Evolutionary conservation across 2,797 vertebrate genomes (phyloP).

Genomic region (Pangasius krempfi): DNA sequence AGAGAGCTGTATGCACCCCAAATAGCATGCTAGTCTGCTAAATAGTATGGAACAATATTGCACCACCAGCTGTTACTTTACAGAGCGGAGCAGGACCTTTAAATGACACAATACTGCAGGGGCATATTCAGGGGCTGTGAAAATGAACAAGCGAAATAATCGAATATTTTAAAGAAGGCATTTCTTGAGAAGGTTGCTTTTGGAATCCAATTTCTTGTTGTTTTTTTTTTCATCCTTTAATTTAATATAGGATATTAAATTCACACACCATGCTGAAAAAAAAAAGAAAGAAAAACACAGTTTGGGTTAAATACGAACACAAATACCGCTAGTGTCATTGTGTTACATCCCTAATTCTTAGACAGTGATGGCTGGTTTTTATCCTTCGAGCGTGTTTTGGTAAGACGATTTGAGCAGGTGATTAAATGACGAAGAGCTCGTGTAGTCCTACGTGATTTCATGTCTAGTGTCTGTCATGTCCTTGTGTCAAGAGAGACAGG

Average conservation of each 20-base stretch:
- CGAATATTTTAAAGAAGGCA: background rate
- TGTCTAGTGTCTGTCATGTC: too few relatives aligned
- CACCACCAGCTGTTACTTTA: conserved; percentile 9
- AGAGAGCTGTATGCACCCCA: background rate
- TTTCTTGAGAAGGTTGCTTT: background rate
- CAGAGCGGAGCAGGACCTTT: background rate
- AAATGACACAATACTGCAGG: background rate
- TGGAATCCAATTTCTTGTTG: background rate
- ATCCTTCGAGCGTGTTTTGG: background rate
- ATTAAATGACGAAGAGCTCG: too few relatives aligned
- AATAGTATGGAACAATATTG: conserved; percentile 13
- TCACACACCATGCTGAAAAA: background rate
- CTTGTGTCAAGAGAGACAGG: too few relatives aligned
- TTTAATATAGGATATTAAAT: conserved; percentile 13
- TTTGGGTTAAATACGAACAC: background rate
- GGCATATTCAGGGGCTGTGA: background rate
- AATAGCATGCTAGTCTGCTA: conserved; percentile 1
- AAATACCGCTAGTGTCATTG: background rate
- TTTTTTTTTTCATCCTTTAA: background rate
- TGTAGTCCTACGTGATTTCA: too few relatives aligned
- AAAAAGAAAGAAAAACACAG: background rate
- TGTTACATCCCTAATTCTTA: background rate
- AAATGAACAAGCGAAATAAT: background rate
- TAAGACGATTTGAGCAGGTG: too few relatives aligned
- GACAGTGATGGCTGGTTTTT: background rate